phyloP scores from a whole-genome alignment of 1,140 invertebrate species.

The Drosophila kanapiae region DNA sequence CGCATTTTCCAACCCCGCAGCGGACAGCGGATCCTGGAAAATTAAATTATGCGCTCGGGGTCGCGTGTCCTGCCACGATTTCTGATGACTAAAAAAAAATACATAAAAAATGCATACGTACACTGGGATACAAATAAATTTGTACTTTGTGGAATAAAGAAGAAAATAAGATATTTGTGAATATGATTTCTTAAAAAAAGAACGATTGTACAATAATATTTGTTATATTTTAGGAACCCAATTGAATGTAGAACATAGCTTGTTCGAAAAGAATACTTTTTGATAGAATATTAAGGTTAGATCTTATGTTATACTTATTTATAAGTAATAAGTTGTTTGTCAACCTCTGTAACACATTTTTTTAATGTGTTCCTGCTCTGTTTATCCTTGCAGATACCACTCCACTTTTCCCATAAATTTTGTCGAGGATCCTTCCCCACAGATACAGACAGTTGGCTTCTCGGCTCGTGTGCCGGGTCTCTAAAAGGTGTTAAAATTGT shows the following conservation, averaged over 20 bases:
- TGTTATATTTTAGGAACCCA: no score
- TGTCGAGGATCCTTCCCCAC: constrained; percentile 34
- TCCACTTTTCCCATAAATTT: constrained; percentile 68
- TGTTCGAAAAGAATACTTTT: no score
- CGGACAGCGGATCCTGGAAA: constrained; percentile 60
- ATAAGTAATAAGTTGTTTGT: background rate
- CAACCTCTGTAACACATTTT: background rate
- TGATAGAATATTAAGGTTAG: no score
- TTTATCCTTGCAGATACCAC: constrained; percentile 5
- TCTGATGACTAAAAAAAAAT: constrained; percentile 72
- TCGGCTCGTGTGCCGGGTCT: constrained; percentile 53
- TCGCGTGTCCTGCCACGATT: constrained; percentile 69
- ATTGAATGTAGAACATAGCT: no score
- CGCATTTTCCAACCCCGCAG: constrained; percentile 15
- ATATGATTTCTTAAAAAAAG: no score
- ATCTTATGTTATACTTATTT: no score
- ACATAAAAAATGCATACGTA: constrained; percentile 74
- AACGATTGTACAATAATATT: no score
- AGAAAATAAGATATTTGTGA: no score
- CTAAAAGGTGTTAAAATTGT: constrained; percentile 80
- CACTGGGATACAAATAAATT: background rate
- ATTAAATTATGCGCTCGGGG: constrained; percentile 77
- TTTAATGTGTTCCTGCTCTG: background rate
- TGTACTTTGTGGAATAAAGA: background rate
- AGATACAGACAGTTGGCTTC: constrained; percentile 47